Evolutionary conservation across 1,140 invertebrate genomes (phyloP).

Genomic region (Pogonomyrmex californicus): DNA sequence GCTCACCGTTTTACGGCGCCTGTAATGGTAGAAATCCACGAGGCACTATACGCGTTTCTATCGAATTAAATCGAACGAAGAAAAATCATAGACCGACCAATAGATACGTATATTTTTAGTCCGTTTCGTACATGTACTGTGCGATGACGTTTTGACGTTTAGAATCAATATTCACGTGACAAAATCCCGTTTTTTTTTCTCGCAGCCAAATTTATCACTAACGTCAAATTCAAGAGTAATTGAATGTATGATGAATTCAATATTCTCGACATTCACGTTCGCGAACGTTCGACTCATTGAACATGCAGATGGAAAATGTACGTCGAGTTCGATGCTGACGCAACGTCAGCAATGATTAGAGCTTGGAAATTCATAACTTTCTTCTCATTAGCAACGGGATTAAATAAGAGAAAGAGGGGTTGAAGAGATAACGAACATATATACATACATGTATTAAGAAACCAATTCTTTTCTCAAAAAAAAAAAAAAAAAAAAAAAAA

Average conservation of each 20-base stretch:
- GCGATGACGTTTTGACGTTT: neutral
- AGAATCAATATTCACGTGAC: neutral
- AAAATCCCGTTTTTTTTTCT: neutral
- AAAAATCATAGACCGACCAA: neutral
- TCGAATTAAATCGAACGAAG: neutral
- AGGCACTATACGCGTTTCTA: neutral
- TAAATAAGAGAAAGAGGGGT: constrained; percentile 9
- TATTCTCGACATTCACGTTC: neutral
- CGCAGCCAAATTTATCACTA: constrained; percentile 27
- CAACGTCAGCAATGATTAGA: neutral
- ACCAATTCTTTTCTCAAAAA: neutral
- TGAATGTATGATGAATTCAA: neutral
- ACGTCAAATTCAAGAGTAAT: neutral
- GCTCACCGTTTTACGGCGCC: neutral
- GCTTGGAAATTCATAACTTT: neutral
- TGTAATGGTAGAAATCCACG: neutral
- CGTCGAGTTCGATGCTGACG: neutral
- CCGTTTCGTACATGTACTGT: neutral
- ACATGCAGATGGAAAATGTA: neutral
- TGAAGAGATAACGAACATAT: neutral
- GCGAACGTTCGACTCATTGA: constrained; percentile 1
- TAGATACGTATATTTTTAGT: neutral
- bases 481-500: neutral
- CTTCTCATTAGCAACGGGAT: constrained; percentile 4
- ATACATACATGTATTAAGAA: neutral